phyloP scores from a whole-genome alignment of 2,797 vertebrate genomes.

The Peromyscus aztecus region DNA sequence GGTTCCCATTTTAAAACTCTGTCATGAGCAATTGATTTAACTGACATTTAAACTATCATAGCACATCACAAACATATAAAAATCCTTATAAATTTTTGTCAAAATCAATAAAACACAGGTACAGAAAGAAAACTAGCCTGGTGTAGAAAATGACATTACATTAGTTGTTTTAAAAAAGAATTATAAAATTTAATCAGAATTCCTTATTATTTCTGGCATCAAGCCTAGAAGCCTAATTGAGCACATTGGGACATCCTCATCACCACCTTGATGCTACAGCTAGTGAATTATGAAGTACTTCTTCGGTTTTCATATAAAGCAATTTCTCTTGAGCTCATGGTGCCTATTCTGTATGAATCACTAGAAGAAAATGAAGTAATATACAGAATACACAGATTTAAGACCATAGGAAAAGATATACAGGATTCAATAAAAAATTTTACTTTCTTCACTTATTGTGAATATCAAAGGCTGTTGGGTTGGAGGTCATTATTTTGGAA shows the following conservation, averaged over 20 bases:
- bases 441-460: conserved; percentile 15
- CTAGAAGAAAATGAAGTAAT: background rate
- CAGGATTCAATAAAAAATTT: background rate
- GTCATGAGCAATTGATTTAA: conserved; percentile 77
- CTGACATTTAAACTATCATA: conserved; percentile 64
- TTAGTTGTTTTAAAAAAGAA: conserved; percentile 43
- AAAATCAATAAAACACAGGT: conserved; percentile 58
- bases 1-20: conserved; percentile 72
- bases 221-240: conserved; percentile 62
- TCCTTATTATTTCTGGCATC: conserved; percentile 51
- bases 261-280: background rate
- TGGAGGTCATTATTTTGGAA: conserved; percentile 56
- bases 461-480: background rate
- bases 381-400: background rate
- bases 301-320: conserved; percentile 34
- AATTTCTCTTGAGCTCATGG: conserved; percentile 28
- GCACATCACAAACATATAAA: conserved; percentile 25
- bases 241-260: background rate
- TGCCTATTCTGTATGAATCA: background rate
- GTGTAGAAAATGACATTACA: background rate
- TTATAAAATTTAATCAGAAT: conserved; percentile 65
- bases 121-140: background rate
- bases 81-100: conserved; percentile 32
- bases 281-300: conserved; percentile 17
- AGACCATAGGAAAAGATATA: background rate